Evolutionary conservation across 2,888 invertebrate genomes (phyloP), one percentile per base, ranked within the genome.

Genomic region (Branchellion lobata): DNA sequence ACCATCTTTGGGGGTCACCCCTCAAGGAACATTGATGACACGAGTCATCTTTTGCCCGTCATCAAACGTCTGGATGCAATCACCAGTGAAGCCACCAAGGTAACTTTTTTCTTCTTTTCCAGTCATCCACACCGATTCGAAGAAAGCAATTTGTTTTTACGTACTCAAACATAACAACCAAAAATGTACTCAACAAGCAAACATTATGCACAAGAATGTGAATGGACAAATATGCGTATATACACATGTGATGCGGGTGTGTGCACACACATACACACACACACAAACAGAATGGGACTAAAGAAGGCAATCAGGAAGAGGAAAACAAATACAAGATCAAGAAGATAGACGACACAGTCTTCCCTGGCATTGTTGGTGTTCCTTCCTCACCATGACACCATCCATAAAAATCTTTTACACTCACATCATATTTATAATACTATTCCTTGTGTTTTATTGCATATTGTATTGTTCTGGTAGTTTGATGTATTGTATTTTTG

Each of bases 31-130:
- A 65, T 77, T 53, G 77, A 77, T 53, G 77, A 77, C 65, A 77
- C 57, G 34, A 34, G 34, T 18, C 24, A 47, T 5, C 40, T 77
- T 21, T 34, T 77, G n/a, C 24, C 33, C 1, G 36, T 77, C 24
- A 77, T 77, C 57, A 77, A 61, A 61, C 77, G 53, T n/a, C n/a
- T 77, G 18, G 77, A 77, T 34, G 65, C 77, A n/a, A 77, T 77
- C 24, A 65, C 36, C 27, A 65, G 31, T 11, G 77, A 77, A 65
- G 61, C 57, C 31, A 33, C 36, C 21, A 77, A 77, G 77, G 77
- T 77, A 34, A 14, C 1, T 27, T 71, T 29, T 27, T 65, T 65
- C 3, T 65, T 65, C 8, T 65, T 21, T 57, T 27, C 53, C 76
- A 76, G 18, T 53, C 57, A 76, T 27, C 1, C 77, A 61, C 5